phyloP scores from a whole-genome alignment of 2,888 invertebrate genomes.

The Parascotia fuliginaria region DNA sequence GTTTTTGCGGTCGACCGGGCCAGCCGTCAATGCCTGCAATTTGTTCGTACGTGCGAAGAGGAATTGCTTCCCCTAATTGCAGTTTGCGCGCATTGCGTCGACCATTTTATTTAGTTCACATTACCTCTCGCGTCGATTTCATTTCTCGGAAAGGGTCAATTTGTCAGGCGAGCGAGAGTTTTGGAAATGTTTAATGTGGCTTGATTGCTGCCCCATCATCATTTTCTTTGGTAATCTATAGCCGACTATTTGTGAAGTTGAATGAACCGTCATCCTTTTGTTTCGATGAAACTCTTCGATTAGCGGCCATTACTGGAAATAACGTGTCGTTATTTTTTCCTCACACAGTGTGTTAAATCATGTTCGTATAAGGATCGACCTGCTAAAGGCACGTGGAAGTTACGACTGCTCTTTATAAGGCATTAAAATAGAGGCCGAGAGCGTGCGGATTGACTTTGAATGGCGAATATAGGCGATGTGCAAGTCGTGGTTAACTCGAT shows the following conservation, averaged over 20 bases:
- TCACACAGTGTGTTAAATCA: constrained; percentile 23
- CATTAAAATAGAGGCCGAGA: constrained; percentile 60
- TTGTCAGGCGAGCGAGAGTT: constrained; percentile 55
- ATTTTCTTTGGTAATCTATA: constrained; percentile 39
- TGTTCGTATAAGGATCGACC: constrained; percentile 31
- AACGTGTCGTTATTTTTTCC: constrained; percentile 15
- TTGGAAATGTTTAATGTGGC: constrained; percentile 49
- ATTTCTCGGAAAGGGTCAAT: constrained; percentile 66
- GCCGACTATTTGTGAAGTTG: constrained; percentile 34
- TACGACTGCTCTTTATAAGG: constrained; percentile 61
- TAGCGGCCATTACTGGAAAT: constrained; percentile 18
- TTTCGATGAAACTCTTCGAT: constrained; percentile 15
- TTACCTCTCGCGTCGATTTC: constrained; percentile 56
- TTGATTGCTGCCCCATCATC: constrained; percentile 48
- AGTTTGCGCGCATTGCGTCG: constrained; percentile 46
- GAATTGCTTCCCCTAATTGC: constrained; percentile 75
- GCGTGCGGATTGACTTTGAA: constrained; percentile 63
- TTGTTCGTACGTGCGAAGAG: constrained; percentile 80
- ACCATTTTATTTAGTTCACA: constrained; percentile 58
- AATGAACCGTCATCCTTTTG: constrained; percentile 21
- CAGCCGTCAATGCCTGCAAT: constrained; percentile 68
- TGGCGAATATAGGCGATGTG: constrained; percentile 62
- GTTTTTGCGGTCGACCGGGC: constrained; percentile 38
- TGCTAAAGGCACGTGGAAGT: constrained; percentile 47
- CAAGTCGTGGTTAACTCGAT: constrained; percentile 65